Conservation (phyloP, 2,888 invertebrate species). For the Plutella xylostella region DNA sequence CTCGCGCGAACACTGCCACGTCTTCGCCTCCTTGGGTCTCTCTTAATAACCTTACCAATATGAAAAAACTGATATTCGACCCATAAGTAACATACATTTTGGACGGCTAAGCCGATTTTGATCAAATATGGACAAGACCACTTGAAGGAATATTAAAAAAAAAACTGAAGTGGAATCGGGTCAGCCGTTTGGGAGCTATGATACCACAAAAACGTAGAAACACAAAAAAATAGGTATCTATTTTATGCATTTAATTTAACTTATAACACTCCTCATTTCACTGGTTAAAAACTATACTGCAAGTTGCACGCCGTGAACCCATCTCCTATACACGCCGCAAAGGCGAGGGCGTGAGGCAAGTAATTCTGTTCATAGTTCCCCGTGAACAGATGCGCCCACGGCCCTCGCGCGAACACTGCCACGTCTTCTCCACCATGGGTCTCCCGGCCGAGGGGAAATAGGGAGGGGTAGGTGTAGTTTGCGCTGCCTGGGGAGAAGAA, state of each 20-base stretch:
- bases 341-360: conserved; percentile 81
- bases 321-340: conserved; percentile 78
- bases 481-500: conserved; percentile 53
- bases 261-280: background rate
- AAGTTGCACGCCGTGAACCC: conserved; percentile 58
- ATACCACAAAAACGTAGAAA: background rate
- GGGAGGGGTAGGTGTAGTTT: conserved; percentile 69
- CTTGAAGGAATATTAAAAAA: too few relatives aligned
- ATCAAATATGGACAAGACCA: too few relatives aligned
- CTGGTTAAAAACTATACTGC: conserved; percentile 11
- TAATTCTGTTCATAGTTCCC: conserved; percentile 84
- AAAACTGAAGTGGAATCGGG: too few relatives aligned
- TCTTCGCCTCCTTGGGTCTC: conserved; percentile 87
- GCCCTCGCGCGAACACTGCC: conserved; percentile 79
- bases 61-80: too few relatives aligned
- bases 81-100: too few relatives aligned
- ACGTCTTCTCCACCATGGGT: conserved; percentile 87
- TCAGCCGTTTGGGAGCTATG: too few relatives aligned
- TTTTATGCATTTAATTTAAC: background rate
- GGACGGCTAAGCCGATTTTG: too few relatives aligned
- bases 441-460: conserved; percentile 72
- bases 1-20: conserved; percentile 80
- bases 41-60: too few relatives aligned
- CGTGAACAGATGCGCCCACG: conserved; percentile 84
- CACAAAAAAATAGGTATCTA: background rate